Evolutionary conservation across 2,113 vertebrate species (phyloP), one percentile per base, ranked within the genome.

Genomic region (Scolopax mira): DNA sequence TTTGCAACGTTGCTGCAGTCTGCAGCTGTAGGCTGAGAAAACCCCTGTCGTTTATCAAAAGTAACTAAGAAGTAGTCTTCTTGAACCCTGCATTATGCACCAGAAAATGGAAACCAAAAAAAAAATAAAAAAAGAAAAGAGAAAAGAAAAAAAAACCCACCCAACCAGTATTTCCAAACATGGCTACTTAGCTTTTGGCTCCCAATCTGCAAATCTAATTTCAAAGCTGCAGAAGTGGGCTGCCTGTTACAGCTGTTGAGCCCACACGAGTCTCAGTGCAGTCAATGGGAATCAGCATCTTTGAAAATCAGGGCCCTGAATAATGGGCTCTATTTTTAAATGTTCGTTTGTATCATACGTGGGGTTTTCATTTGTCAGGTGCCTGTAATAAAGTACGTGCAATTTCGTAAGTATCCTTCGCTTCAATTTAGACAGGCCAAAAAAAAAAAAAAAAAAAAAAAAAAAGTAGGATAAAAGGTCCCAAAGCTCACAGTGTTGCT

Each of bases 161-260:
- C 49, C 23, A 61, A 30, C 4, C 65, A n/a, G 25, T 48, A 49
- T 81, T 88, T 79, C 73, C 83, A 87, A 93, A 93, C 41, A 84
- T 85, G 79, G 92, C 90, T 94, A 93, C 89, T 91, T 82, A 52
- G 94, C 83, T 89, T 83, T 74, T 74, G 69, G 79, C 41, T 88
- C 69, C 84, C 80, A 49, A 48, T 72, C 90, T 88, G 83, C 88
- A 94, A 87, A 88, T 39, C 74, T 79, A 10, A 88, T 90, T 90
- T 60, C 83, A 21, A 86, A 92, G 94, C 89, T 73, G 80, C 58
- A 42, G 41, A 92, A 96, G 83, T 79, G 61, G 85, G 89, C 77
- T 94, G 90, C 1, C 2, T 75, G 86, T 44, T 93, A 86, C 88
- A 94, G 95, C 85, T 78, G 82, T 60, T 67, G 88, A 96, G 61